Base-by-base conservation (phyloP, 2,888 invertebrate species). In the Phasia obesa region DNA sequence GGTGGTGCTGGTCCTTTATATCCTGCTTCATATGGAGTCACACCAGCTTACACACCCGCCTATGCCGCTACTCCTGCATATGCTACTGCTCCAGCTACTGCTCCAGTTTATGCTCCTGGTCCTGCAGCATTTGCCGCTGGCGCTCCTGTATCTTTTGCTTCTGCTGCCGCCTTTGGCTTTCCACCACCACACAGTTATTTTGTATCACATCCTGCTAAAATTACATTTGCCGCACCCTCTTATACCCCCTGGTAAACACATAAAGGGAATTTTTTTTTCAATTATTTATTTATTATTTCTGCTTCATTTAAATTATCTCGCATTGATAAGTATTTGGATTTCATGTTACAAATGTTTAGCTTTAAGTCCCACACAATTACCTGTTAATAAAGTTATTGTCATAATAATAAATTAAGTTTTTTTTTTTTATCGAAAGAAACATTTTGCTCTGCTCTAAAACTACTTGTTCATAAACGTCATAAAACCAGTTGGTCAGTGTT, bases 401-500 rank as follows among this genome's bases (percentile, higher is more conserved):
- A 47, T n/a, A 27, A 1, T 42, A 15, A 1, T 47, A 17, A 47
- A 17, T 42, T 25, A 21, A 2, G 1, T 17, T 49, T 31, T 31
- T 47, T 42, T n/a, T 47, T 25, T 47, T 2, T 21, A 21, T 51
- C 17, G 2, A 27, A 31, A 31, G 2, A 27, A 31, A 31, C 27
- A 17, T 51, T 19, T 60, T 75, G 25, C 13, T n/a, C 9, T 21
- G 2, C 0, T 44, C 9, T 17, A 13, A 25, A 51, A 17, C 42
- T 9, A 4, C 13, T 53, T 60, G n/a, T n/a, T n/a, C 19, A 11
- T 4, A 35, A 60, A 23, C 17, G 6, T 2, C 19, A 51, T 35
- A 25, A 38, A 75, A 76, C 80, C 75, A 49, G 69, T 71, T 73
- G 51, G 13, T n/a, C 35, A 88, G 87, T 88, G 86, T 44, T 86